phyloP scores from a whole-genome alignment of 2,113 vertebrate species.

The Xiphorhynchus elegans region DNA sequence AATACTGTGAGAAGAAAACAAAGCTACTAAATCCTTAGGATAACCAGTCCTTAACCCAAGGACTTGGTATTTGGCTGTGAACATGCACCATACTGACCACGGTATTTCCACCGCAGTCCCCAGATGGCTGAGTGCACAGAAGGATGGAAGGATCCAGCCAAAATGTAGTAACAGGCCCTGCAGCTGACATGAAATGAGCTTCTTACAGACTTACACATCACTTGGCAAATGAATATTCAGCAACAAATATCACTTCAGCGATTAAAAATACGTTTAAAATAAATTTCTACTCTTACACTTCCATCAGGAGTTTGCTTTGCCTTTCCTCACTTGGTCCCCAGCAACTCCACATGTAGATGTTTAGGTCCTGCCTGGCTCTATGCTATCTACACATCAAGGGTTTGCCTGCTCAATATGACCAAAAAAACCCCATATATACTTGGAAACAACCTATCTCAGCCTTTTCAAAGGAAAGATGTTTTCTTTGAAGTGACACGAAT shows the following conservation, averaged over 20 bases:
- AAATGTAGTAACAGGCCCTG: not conserved
- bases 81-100: not conserved
- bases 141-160: not conserved
- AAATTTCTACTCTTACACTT: not conserved
- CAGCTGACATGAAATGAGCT: not conserved
- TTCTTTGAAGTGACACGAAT: not conserved
- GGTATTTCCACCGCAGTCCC: not conserved
- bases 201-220: not conserved
- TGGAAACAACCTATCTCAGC: not conserved
- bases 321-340: not conserved
- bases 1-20: not conserved
- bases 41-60: not conserved
- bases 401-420: not conserved
- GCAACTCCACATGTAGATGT: not conserved
- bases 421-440: not conserved
- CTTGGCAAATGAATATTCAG: not conserved
- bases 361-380: not conserved
- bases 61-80: not conserved
- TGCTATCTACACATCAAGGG: not conserved
- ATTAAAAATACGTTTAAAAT: not conserved
- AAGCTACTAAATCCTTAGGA: not conserved
- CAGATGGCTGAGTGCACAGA: not conserved
- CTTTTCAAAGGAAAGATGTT: conserved; percentile 30
- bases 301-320: not conserved
- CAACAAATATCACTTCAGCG: not conserved